Conservation (phyloP, 2,113 vertebrate genomes). For the Plestiodon gilberti region DNA sequence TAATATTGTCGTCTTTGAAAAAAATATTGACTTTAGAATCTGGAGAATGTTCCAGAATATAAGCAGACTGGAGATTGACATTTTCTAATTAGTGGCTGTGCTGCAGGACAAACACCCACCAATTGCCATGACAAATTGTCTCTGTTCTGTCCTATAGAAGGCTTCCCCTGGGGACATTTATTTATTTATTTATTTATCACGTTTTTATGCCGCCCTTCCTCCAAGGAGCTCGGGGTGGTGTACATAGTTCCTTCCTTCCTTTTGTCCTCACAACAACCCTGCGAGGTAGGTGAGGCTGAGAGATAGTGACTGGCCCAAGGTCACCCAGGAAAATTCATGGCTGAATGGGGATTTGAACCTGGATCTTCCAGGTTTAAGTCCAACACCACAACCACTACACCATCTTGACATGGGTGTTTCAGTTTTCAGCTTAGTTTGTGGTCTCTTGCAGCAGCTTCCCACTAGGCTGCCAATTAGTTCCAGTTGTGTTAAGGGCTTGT, state of each 20-base stretch:
- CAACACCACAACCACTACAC: no score
- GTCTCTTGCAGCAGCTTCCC: constrained; percentile 34
- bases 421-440: constrained; percentile 11
- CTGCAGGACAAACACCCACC: neutral
- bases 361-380: no score
- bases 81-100: constrained; percentile 35
- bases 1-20: constrained; percentile 1
- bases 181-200: no score
- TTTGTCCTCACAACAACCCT: no score
- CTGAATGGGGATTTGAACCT: no score
- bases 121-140: constrained; percentile 43
- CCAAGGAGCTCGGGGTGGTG: no score
- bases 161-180: constrained; percentile 6
- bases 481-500: constrained; percentile 8
- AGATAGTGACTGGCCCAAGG: no score
- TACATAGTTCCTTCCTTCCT: no score
- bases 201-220: no score
- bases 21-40: constrained; percentile 14
- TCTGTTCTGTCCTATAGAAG: constrained; percentile 28
- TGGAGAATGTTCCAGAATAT: constrained; percentile 36
- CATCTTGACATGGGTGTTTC: constrained; percentile 53
- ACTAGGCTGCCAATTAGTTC: constrained; percentile 37
- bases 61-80: constrained; percentile 10
- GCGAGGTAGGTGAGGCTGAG: no score
- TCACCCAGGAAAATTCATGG: no score